Evolutionary conservation across 2,113 vertebrate species (phyloP).

Genomic region (Oncorhynchus tshawytscha): DNA sequence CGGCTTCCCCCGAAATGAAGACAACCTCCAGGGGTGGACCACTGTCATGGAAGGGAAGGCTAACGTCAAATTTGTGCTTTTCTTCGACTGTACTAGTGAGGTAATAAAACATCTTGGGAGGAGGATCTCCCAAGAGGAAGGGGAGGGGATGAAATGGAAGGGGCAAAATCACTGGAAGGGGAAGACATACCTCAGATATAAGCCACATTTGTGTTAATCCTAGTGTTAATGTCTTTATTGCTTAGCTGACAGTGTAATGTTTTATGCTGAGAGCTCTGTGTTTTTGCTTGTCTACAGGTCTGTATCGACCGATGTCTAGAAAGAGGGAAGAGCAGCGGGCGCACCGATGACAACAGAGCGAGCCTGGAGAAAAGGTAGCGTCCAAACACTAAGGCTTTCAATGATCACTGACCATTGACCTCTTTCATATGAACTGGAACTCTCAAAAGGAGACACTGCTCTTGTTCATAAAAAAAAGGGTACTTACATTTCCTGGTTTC

Average conservation of each 20-base stretch:
- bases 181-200: background rate
- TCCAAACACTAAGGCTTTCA: constrained; percentile 25
- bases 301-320: constrained; percentile 91
- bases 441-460: no score
- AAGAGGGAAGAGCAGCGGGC: constrained; percentile 92
- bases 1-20: constrained; percentile 95
- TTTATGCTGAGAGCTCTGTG: background rate
- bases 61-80: constrained; percentile 94
- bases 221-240: no score
- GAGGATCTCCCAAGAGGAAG: background rate
- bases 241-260: no score
- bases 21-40: constrained; percentile 95
- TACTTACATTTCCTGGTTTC: no score
- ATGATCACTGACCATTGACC: no score
- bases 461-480: no score
- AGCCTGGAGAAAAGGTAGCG: constrained; percentile 92
- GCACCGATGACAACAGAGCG: constrained; percentile 94
- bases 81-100: constrained; percentile 94
- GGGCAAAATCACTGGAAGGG: background rate
- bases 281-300: constrained; percentile 70
- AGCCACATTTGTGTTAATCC: no score
- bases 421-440: no score
- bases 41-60: constrained; percentile 89
- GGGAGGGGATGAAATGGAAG: background rate
- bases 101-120: constrained; percentile 63